Evolutionary conservation across 1,140 invertebrate species (phyloP).

Genomic region (Micrasema minimum): DNA sequence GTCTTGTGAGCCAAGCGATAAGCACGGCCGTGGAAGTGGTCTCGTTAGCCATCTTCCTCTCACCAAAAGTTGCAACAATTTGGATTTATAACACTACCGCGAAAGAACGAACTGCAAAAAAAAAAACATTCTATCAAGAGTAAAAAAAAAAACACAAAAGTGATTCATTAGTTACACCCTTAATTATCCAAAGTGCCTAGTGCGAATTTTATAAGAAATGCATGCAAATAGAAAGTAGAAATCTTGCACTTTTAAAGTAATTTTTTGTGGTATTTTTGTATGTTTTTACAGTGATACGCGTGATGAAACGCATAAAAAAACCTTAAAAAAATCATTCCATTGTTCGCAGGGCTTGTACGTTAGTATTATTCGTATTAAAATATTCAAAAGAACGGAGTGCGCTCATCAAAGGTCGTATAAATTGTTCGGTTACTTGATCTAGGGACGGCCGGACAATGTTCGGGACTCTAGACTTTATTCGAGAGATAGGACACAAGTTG

Average conservation of each 20-base stretch:
- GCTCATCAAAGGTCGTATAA: too few species aligned
- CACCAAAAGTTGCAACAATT: background rate
- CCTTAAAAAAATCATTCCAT: background rate
- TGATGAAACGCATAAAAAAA: background rate
- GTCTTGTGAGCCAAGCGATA: conserved; percentile 20
- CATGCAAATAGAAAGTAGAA: too few species aligned
- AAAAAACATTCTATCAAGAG: too few species aligned
- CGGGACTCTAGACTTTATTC: conserved; percentile 46
- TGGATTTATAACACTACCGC: background rate
- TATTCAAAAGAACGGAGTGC: conserved; percentile 5
- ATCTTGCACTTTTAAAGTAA: too few species aligned
- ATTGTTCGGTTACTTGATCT: background rate
- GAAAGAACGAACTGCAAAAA: background rate
- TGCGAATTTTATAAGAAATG: too few species aligned
- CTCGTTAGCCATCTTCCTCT: too few species aligned
- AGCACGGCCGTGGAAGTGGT: background rate
- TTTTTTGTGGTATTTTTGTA: too few species aligned
- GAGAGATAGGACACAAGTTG: conserved; percentile 47
- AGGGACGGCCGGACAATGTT: conserved; percentile 32
- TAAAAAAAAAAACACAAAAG: too few species aligned
- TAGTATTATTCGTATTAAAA: background rate
- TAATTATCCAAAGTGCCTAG: too few species aligned
- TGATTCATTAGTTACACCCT: too few species aligned
- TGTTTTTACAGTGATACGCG: too few species aligned
- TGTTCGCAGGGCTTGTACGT: background rate